Conservation (phyloP, 92 coral and sea anemone species). For the Palythoa grandiflora region DNA sequence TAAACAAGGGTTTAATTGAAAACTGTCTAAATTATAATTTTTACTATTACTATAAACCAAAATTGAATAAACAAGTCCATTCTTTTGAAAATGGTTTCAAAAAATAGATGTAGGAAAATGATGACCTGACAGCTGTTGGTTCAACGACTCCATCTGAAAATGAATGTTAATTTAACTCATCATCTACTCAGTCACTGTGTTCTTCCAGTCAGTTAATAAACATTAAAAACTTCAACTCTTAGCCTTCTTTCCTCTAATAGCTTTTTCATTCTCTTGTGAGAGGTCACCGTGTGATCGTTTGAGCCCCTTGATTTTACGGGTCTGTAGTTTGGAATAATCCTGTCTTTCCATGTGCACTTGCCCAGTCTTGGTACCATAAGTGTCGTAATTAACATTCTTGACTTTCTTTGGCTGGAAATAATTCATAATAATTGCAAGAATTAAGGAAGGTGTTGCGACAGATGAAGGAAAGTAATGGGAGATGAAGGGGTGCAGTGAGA, state of each 20-base stretch:
- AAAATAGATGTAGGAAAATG: no score
- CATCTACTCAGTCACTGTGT: no score
- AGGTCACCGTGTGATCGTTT: conserved; percentile 67
- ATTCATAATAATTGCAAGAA: neutral
- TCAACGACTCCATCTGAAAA: no score
- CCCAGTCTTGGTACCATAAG: conserved; percentile 94
- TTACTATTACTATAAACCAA: no score
- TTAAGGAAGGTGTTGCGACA: neutral
- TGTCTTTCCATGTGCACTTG: conserved; percentile 96
- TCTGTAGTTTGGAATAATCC: conserved; percentile 90
- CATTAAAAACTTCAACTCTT: neutral
- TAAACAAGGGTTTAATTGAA: no score
- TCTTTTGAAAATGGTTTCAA: no score
- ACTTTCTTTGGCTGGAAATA: conserved; percentile 86
- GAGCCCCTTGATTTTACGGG: conserved; percentile 94
- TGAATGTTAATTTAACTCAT: no score
- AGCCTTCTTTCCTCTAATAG: conserved; percentile 43
- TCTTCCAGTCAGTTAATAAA: no score
- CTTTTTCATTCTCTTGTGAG: neutral
- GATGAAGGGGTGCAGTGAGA: neutral
- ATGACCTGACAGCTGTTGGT: no score
- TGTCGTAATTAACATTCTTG: conserved; percentile 85
- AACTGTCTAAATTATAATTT: no score
- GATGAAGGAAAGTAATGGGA: neutral
- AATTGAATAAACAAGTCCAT: no score